These are phyloP conservation scores for Grapholita molesta DNA, from an alignment of 1,140 invertebrate genomes.

Conservation along the genomic window DNA sequence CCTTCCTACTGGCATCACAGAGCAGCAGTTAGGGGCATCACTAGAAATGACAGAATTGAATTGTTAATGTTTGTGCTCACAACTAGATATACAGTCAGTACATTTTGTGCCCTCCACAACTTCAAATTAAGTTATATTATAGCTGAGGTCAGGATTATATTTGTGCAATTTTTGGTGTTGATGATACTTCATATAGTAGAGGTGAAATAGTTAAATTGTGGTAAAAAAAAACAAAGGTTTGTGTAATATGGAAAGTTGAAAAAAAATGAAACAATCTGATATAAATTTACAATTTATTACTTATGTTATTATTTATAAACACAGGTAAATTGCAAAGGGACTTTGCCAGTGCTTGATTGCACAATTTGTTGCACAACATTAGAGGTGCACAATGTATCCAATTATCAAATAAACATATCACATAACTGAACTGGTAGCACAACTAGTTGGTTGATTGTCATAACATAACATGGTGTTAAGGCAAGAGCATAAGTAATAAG, in stretches of 20 bases:
- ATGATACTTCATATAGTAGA: no score
- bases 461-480: background rate
- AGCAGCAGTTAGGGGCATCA: no score
- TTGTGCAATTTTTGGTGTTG: no score
- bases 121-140: no score
- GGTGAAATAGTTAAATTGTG: no score
- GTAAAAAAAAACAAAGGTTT: no score
- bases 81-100: no score
- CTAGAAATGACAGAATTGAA: no score
- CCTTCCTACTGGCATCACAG: background rate
- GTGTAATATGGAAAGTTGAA: background rate
- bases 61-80: no score
- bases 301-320: constrained; percentile 35
- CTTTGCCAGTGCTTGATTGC: constrained; percentile 21
- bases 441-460: background rate
- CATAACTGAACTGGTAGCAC: background rate
- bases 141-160: no score
- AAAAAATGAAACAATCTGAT: constrained; percentile 14
- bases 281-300: constrained; percentile 32
- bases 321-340: background rate
- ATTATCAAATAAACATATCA: constrained; percentile 6
- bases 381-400: constrained; percentile 20
- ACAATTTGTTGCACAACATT: constrained; percentile 34
- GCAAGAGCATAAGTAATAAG: no score
- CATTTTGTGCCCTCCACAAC: no score